Percentiles rank a stretch among this genome's conserved stretches.
These are phyloP conservation scores for Pseudois nayaur DNA, from an alignment of 2,113 vertebrate species.

Conservation along the genomic window DNA sequence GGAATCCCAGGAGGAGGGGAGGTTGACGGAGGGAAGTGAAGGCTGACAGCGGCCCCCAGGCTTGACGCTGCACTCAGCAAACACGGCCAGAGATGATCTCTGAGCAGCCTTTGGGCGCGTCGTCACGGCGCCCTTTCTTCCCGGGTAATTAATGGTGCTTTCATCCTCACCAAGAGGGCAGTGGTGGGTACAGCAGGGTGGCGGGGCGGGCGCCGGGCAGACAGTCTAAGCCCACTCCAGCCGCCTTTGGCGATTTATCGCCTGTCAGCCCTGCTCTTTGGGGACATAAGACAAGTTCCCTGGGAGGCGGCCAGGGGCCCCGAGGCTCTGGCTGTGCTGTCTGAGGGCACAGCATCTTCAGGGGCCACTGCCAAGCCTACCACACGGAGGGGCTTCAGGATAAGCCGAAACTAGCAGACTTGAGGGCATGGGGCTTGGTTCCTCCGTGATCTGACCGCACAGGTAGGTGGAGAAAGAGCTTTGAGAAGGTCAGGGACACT, in stretches of 20 bases:
- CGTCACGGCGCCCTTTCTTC: slow-evolving; percentile 72
- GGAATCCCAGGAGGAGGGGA: not conserved
- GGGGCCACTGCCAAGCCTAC: not conserved
- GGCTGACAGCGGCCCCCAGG: not conserved
- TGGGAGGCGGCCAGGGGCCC: slow-evolving; percentile 68
- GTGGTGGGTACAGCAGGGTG: slow-evolving; percentile 65
- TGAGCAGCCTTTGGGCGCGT: slow-evolving; percentile 50
- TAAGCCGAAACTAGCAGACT: too few relatives aligned
- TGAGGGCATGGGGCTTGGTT: not conserved
- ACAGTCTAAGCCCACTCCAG: slow-evolving; percentile 68
- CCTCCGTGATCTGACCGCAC: not conserved
- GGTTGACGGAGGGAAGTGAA: not conserved
- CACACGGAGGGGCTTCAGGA: not conserved
- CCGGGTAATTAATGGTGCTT: slow-evolving; percentile 76
- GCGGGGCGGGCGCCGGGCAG: slow-evolving; percentile 73
- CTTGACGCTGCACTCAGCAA: slow-evolving; percentile 3
- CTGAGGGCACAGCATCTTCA: slow-evolving; percentile 1
- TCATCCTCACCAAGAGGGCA: slow-evolving; percentile 72
- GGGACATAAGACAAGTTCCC: slow-evolving; percentile 71
- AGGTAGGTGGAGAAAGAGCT: not conserved
- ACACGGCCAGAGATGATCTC: not conserved
- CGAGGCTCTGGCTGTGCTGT: slow-evolving; percentile 53
- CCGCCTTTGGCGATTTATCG: slow-evolving; percentile 74
- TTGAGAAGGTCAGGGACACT: not conserved
- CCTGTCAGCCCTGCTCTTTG: slow-evolving; percentile 75